Percentiles rank a stretch among this genome's conserved stretches.
Evolutionary conservation across 1,140 invertebrate species (phyloP).

Genomic region (Pararge aegeria): DNA sequence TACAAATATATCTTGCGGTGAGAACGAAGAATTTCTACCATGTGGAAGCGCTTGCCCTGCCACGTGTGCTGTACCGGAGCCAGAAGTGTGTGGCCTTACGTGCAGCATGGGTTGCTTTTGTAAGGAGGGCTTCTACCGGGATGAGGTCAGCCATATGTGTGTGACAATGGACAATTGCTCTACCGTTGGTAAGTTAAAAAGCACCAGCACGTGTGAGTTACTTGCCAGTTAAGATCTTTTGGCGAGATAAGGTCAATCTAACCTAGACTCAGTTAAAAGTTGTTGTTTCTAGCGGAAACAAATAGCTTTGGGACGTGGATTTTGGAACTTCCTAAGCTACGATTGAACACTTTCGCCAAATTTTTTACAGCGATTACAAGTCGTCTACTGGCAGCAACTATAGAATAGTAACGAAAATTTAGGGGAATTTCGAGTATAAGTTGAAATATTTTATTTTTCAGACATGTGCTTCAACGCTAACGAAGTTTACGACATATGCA

Average conservation of each 20-base stretch:
- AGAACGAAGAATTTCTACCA: constrained; percentile 59
- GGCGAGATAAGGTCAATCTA: no score
- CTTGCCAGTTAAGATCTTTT: no score
- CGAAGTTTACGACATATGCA: constrained; percentile 60
- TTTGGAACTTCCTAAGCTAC: no score
- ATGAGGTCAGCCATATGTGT: constrained; percentile 47
- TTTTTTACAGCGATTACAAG: no score
- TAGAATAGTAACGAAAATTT: no score
- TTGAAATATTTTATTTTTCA: constrained; percentile 19
- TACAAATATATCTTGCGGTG: constrained; percentile 37
- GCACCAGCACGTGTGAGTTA: no score
- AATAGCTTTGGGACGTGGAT: no score
- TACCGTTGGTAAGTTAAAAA: constrained; percentile 12
- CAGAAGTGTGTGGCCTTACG: constrained; percentile 41
- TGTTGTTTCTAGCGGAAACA: no score
- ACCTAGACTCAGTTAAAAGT: no score
- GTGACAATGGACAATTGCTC: constrained; percentile 61
- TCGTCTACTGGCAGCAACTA: no score
- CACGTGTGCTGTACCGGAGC: constrained; percentile 54
- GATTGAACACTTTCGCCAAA: no score
- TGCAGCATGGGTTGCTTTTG: constrained; percentile 71
- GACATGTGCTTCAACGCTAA: constrained; percentile 62
- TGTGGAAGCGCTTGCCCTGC: constrained; percentile 58
- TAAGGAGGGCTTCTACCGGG: constrained; percentile 57
- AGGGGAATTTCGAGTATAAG: no score